Base-by-base conservation (phyloP, 2,797 vertebrate genomes). In the Spinus pinus region DNA sequence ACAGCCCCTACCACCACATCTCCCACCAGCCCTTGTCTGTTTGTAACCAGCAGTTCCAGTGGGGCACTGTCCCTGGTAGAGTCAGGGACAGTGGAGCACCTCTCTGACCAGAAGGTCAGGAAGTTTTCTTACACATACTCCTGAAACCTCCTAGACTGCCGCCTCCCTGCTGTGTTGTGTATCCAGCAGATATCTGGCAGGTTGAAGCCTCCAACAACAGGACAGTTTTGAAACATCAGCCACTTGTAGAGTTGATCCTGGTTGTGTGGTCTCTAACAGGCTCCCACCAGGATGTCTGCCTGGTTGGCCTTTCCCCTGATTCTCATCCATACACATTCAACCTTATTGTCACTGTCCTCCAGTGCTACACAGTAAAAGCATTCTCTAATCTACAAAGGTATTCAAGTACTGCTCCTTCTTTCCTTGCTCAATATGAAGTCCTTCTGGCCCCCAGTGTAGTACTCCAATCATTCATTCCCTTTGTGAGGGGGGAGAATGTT, bases 41-140 rank as follows among this genome's bases (percentile, higher is more conserved):
- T 53, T 33, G 14, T 13, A 78, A 22, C 14, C 25, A 56, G 30
- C 30, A 77, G 24, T 11, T 49, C 33, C 35, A 54, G 30, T 15
- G 30, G 30, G 24, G 9, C 47, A 33, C 13, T 0, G 1, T 20
- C 16, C 19, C 33, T 21, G 20, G 5, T 11, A 46, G 10, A 6
- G 24, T 46, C 20, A 24, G 9, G 28, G 33, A 9, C 72, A 37
- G 15, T 12, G 24, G n/a, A 11, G 17, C 17, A 30, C 17, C 16
- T 69, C 13, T 8, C 7, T 35, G 12, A 70, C 8, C 25, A 61
- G 11, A 16, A 47, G 17, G 35, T 27, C 17, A 8, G 12, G 25
- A 31, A 41, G 9, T 31, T 42, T 49, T 70, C 9, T 70, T 49
- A 31, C 30, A 62, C 21, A 10, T 30, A 15, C 8, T 49, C 14